phyloP scores from a whole-genome alignment of 1,140 invertebrate genomes.

The Chymomyza costata region DNA sequence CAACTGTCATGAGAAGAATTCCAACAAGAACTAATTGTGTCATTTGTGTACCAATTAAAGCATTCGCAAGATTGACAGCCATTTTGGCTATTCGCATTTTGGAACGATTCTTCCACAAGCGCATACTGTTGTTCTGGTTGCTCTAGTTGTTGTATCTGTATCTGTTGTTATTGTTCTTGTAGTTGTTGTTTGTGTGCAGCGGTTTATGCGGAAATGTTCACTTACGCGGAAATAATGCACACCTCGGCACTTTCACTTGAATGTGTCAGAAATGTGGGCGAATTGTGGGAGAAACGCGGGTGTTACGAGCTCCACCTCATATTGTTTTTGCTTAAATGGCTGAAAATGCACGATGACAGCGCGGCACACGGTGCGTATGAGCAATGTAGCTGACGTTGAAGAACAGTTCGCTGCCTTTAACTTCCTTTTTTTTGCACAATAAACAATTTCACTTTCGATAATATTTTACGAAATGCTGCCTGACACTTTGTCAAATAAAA shows the following conservation, averaged over 20 bases:
- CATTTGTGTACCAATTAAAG: constrained; percentile 33
- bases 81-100: constrained; percentile 51
- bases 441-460: constrained; percentile 37
- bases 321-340: constrained; percentile 14
- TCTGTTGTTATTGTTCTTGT: background rate
- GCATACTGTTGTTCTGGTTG: constrained; percentile 32
- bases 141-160: background rate
- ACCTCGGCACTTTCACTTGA: constrained; percentile 55
- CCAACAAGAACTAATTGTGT: constrained; percentile 47
- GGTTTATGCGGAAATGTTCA: constrained; percentile 42
- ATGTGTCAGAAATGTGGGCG: constrained; percentile 19
- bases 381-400: constrained; percentile 23
- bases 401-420: too few relatives aligned
- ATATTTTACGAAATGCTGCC: background rate
- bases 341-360: constrained; percentile 5
- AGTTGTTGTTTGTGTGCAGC: too few relatives aligned
- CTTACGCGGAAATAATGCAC: constrained; percentile 64
- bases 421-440: constrained; percentile 8
- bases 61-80: constrained; percentile 22
- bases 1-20: constrained; percentile 54
- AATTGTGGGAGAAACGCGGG: constrained; percentile 38
- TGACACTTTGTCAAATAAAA: constrained; percentile 44
- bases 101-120: constrained; percentile 55
- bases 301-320: constrained; percentile 45
- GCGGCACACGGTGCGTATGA: constrained; percentile 43